A percentile compares a stretch with the other conserved stretches of the same genome.
These are phyloP conservation scores for Spheniscus mendiculus DNA, from an alignment of 2,113 vertebrate species.

Conservation along the genomic window DNA sequence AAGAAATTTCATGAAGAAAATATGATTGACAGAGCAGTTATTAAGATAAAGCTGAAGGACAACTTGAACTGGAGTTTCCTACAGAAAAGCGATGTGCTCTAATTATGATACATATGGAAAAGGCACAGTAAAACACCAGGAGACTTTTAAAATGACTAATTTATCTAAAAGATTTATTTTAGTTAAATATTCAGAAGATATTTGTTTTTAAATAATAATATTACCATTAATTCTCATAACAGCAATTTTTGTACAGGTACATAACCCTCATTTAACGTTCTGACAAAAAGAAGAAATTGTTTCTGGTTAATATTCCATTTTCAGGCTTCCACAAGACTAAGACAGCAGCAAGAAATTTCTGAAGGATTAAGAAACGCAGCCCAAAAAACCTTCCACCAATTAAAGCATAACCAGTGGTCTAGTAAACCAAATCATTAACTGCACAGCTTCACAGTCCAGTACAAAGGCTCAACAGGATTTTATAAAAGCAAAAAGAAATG, in stretches of 20 bases:
- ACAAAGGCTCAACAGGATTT: background rate
- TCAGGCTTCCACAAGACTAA: background rate
- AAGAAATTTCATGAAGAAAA: background rate
- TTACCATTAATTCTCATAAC: background rate
- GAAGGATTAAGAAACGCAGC: background rate
- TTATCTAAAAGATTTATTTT: background rate
- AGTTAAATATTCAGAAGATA: background rate
- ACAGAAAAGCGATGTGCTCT: background rate
- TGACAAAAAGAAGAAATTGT: background rate
- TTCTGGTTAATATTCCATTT: background rate
- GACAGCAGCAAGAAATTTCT: background rate
- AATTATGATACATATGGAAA: background rate
- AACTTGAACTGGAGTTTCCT: background rate
- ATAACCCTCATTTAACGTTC: background rate
- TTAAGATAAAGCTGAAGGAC: background rate
- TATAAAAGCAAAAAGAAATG: background rate
- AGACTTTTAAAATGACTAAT: background rate
- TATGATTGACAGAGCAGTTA: background rate
- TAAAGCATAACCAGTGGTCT: background rate
- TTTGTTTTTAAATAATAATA: background rate
- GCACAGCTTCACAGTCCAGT: background rate
- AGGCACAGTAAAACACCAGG: background rate
- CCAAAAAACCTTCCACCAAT: background rate
- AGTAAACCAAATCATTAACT: background rate
- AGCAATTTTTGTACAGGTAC: background rate